Base-by-base conservation (phyloP, 2,888 invertebrate genomes). In the Clanis bilineata region DNA sequence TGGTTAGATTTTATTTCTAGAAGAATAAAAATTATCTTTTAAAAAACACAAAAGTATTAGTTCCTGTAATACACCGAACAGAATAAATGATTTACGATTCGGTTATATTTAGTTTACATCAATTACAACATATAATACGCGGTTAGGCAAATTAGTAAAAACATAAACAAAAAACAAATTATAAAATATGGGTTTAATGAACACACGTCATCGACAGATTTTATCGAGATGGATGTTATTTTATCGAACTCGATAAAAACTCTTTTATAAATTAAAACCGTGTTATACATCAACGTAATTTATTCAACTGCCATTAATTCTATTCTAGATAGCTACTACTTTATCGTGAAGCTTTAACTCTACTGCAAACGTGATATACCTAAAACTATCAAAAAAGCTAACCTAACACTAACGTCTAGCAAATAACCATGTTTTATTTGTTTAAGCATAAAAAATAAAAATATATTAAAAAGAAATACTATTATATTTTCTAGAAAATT, bases 181-280 rank as follows among this genome's bases (percentile, higher is more conserved):
- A 9, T 10, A 44, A 12, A 44, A 10, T 12, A 3, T 3, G 28
- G 32, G 28, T 2, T 18, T 28, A 51, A 32, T 32, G 10, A 51
- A 0, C 18, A 12, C 32, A 51, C 28, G 10, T 51, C 18, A 32
- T 32, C 51, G 51, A 32, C 51, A 51, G 51, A 51, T 51, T 51
- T 32, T 51, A 51, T 51, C 32, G 51, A 51, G 51, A 51, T 51
- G 51, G 18, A 47, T 28, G 51, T 28, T 18, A 18, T 51, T 18
- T 51, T 51, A 51, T 51, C 51, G 51, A 51, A 51, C 51, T 28
- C 51, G 51, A 51, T 51, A 51, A 51, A 32, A 51, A 4, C 3
- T 21, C 32, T 41, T 15, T 18, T 47, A 5, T n/a, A 28, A 15
- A 32, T 15, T 7, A 51, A 51, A 28, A 15, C 4, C 7, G 18